These are phyloP conservation scores for Gonocerus acuteangulatus DNA, from an alignment of 2,888 invertebrate species.

Conservation along the genomic window DNA sequence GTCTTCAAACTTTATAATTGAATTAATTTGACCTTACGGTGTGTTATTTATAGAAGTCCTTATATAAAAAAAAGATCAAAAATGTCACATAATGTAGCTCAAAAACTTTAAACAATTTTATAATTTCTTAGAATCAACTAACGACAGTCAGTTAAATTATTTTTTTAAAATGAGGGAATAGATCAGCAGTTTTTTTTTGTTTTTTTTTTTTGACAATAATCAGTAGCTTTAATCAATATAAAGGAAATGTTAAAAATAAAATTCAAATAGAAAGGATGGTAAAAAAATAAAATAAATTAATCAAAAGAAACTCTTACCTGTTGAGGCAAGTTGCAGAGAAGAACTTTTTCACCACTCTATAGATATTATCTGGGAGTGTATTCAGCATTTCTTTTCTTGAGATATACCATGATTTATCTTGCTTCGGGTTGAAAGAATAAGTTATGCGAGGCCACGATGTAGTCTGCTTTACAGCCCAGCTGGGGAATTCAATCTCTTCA, in stretches of 20 bases:
- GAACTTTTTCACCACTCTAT: constrained; percentile 29
- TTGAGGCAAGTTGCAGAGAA: constrained; percentile 23
- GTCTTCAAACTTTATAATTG: too few relatives aligned
- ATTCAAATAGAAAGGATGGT: neutral
- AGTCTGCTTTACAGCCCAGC: constrained; percentile 27
- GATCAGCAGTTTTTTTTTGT: too few relatives aligned
- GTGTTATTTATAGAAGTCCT: too few relatives aligned
- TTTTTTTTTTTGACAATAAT: too few relatives aligned
- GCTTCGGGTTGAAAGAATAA: constrained; percentile 30
- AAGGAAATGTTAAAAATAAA: neutral
- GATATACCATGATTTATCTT: constrained; percentile 22
- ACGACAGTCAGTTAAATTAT: too few relatives aligned
- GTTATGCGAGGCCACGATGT: constrained; percentile 24
- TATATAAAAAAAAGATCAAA: too few relatives aligned
- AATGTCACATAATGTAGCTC: too few relatives aligned
- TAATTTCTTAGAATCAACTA: too few relatives aligned
- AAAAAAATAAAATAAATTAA: neutral
- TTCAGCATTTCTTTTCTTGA: constrained; percentile 34
- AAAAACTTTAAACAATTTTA: too few relatives aligned
- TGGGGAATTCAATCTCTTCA: constrained; percentile 29
- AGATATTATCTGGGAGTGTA: constrained; percentile 34
- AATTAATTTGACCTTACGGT: too few relatives aligned
- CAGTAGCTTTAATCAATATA: neutral
- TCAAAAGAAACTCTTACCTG: constrained; percentile 24
- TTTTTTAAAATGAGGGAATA: too few relatives aligned